These are phyloP conservation scores for Miichthys miiuy DNA, from an alignment of 2,797 vertebrate species.

Conservation along the genomic window DNA sequence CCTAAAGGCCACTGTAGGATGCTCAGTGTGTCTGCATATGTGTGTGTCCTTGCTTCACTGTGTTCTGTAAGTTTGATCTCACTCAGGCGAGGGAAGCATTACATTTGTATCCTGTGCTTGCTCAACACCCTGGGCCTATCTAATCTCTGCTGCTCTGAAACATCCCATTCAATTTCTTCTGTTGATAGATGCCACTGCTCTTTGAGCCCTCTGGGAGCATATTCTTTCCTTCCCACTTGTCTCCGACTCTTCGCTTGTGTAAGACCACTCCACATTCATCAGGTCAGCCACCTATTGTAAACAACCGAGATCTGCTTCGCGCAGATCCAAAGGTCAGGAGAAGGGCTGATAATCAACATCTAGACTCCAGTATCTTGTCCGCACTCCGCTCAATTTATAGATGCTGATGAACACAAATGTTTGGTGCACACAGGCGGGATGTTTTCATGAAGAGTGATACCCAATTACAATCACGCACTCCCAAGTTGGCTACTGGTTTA, in stretches of 20 bases:
- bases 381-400: background rate
- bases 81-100: constrained; percentile 50
- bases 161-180: constrained; percentile 78
- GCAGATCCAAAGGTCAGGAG: constrained; percentile 71
- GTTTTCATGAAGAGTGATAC: constrained; percentile 54
- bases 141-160: constrained; percentile 77
- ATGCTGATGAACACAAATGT: constrained; percentile 29
- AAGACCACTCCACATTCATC: constrained; percentile 68
- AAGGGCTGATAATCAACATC: constrained; percentile 59
- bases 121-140: constrained; percentile 68
- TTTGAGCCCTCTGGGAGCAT: constrained; percentile 73
- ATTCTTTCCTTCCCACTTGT: constrained; percentile 50
- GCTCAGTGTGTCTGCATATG: constrained; percentile 14
- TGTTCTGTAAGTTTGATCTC: constrained; percentile 58
- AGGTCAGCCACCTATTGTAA: constrained; percentile 61
- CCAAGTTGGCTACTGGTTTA: constrained; percentile 23
- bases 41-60: constrained; percentile 34
- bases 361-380: constrained; percentile 1
- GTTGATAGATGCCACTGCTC: constrained; percentile 76
- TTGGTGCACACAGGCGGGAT: background rate
- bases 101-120: constrained; percentile 60
- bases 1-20: constrained; percentile 44
- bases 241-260: constrained; percentile 45
- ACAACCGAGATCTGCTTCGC: constrained; percentile 66
- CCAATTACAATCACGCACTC: constrained; percentile 47